These are phyloP conservation scores for Ivindomyrus marchei DNA, from an alignment of 2,113 vertebrate species.

Conservation along the genomic window DNA sequence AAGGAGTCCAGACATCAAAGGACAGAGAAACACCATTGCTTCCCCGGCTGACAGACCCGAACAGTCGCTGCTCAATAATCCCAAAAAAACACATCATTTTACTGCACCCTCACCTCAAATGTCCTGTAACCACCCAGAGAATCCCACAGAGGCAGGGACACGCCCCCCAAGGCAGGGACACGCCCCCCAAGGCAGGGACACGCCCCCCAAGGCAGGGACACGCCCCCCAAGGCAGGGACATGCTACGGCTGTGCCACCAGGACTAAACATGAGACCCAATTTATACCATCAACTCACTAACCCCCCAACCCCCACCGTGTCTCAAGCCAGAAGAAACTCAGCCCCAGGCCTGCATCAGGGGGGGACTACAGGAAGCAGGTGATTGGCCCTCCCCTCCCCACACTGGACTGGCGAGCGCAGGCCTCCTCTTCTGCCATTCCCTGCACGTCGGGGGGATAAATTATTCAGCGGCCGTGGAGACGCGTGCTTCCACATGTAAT, in stretches of 20 bases:
- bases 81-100: neutral
- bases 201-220: neutral
- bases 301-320: neutral
- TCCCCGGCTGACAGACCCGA: neutral
- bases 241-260: neutral
- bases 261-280: neutral
- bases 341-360: neutral
- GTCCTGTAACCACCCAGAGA: neutral
- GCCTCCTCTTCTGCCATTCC: slow-evolving; percentile 43
- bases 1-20: neutral
- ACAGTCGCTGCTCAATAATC: neutral
- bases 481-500: slow-evolving; percentile 65
- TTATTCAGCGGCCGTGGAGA: slow-evolving; percentile 65
- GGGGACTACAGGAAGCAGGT: neutral
- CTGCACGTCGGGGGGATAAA: slow-evolving; percentile 57
- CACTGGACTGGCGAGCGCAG: slow-evolving; percentile 24
- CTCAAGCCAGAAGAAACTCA: neutral
- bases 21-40: neutral
- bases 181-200: neutral
- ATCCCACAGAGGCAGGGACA: neutral
- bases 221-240: neutral
- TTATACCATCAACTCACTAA: neutral
- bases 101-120: neutral
- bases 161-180: neutral
- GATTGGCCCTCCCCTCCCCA: slow-evolving; percentile 1